phyloP scores from a whole-genome alignment of 2,888 invertebrate species.

The Drosophila koepferae region DNA sequence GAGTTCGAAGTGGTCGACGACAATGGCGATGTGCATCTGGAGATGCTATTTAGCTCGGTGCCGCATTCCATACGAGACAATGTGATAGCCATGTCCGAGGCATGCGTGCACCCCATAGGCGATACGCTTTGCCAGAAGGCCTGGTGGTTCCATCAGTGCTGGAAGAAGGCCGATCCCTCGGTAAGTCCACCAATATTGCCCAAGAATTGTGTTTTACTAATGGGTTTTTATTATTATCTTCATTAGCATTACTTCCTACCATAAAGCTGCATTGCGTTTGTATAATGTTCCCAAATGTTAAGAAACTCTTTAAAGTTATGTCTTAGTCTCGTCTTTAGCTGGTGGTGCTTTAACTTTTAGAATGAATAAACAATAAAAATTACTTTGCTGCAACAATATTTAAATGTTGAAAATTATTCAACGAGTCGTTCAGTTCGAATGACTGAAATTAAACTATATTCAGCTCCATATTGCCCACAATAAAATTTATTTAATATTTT shows the following conservation, averaged over 20 bases:
- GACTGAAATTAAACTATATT: constrained; percentile 3
- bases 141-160: constrained; percentile 85
- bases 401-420: not conserved
- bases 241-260: constrained; percentile 79
- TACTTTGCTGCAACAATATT: not conserved
- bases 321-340: not conserved
- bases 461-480: constrained; percentile 1
- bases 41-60: constrained; percentile 75
- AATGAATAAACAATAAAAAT: not conserved
- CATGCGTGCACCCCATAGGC: constrained; percentile 82
- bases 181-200: constrained; percentile 48
- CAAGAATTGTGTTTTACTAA: too few species aligned
- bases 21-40: constrained; percentile 84
- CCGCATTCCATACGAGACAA: constrained; percentile 80
- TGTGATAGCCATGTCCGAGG: constrained; percentile 79
- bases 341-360: not conserved
- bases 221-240: not conserved
- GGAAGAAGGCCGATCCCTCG: constrained; percentile 84
- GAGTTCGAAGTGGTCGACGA: constrained; percentile 84
- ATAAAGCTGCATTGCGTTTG: constrained; percentile 24
- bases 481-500: not conserved
- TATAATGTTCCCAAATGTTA: too few species aligned
- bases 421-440: not conserved
- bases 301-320: not conserved
- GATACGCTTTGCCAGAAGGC: constrained; percentile 83